These are phyloP conservation scores for Limnodromus scolopaceus DNA, from an alignment of 2,797 vertebrate genomes.

Conservation along the genomic window DNA sequence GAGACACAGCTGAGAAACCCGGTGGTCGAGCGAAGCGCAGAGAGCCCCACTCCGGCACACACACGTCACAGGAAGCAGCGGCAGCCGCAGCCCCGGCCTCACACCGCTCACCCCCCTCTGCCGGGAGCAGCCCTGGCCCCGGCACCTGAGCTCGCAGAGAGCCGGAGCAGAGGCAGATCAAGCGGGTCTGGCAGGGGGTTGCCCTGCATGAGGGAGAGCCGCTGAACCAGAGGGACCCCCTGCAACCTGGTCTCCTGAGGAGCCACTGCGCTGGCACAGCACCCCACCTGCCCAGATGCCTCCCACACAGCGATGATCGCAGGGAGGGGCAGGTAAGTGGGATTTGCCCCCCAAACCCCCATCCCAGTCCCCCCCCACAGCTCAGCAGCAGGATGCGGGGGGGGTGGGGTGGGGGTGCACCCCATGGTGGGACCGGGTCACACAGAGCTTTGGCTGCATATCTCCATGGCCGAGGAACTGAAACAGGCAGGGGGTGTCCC, in stretches of 20 bases:
- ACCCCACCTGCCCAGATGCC: not conserved
- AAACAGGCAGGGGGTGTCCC: not conserved
- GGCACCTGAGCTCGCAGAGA: not conserved
- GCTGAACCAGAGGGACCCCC: not conserved
- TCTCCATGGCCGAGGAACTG: not conserved
- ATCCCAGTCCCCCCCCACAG: not conserved
- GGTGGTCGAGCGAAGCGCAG: not conserved
- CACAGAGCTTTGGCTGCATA: not conserved
- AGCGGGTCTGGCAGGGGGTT: accelerated
- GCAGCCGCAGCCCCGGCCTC: not conserved
- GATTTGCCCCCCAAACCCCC: not conserved
- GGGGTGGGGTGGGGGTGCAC: too few species aligned
- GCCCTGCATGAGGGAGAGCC: not conserved
- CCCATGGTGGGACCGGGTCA: too few species aligned
- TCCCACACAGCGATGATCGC: not conserved
- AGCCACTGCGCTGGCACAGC: not conserved
- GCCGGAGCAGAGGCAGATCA: too few species aligned
- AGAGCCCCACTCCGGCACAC: accelerated
- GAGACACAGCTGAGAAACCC: not conserved
- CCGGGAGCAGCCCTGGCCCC: not conserved
- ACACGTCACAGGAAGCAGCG: constrained; percentile 3
- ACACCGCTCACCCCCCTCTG: not conserved
- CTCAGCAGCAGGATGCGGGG: accelerated
- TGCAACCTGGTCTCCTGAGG: not conserved
- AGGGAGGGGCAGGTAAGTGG: not conserved